Evolutionary conservation across 2,113 vertebrate species (phyloP), one percentile per base, ranked within the genome.

Genomic region (Corydoras maculifer): DNA sequence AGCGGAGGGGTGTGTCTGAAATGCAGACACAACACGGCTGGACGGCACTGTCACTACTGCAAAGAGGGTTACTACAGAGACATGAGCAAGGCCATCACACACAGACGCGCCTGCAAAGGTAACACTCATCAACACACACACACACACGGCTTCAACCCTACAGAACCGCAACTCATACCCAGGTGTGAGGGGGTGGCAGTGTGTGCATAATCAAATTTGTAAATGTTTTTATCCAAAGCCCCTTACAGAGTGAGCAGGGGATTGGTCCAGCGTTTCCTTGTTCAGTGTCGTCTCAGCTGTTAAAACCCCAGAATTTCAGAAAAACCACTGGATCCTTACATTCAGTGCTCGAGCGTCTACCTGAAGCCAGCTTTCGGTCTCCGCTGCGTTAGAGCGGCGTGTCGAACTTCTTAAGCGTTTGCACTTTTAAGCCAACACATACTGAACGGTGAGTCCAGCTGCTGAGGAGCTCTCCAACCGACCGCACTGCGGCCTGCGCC

Each of bases 51-150:
- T 82, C 97, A 99, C 84, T 98, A 98, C 91, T 98, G 96, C 90
- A 98, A 95, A 82, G 96, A 99, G 85, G 96, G 96, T 8, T 99
- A 92, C 89, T 99, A 95, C 89, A 83, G 96, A 0, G 96, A 99
- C 91, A 91, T 98, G 92, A 93, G 89, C 84, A 99, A 99, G 82
- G 90, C 93, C 82, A 97, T 99, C 86, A 92, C 93, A 14, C 94
- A 99, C 85, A 88, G 96, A 71, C 94, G 95, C 73, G 95, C 96
- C 60, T 99, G 96, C 88, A 99, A 96, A 95, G 95, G 96, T 98
- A 91, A 25, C 18, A 2, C 18, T 25, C 18, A 25, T 25, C 18
- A 25, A 25, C 18, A 25, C 18, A 25, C 18, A 25, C 18, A 25
- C 18, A 25, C 18, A 25, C 18, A 25, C 18, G 18, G 18, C 18